Evolutionary conservation across 1,140 invertebrate species (phyloP), one percentile per base, ranked within the genome.

Genomic region (Uloborus diversus): DNA sequence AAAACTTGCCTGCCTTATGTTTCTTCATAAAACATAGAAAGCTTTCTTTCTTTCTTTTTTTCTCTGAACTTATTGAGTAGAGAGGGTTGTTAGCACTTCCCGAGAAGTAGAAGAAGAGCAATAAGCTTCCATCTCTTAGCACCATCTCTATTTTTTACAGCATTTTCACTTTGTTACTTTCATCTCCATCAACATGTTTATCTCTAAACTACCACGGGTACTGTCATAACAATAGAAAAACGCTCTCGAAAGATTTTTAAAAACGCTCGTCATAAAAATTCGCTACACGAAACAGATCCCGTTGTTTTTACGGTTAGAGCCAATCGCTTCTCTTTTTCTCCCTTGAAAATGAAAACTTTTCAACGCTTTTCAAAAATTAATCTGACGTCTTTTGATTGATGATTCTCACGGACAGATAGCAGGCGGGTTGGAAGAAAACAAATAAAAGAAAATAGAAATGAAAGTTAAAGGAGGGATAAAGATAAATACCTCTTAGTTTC

Each of bases 401-500:
- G 70, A 62, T 64, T 32, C 25, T 11, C n/a, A 17, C 25, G n/a
- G 35, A 64, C 33, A 59, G 51, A 71, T 59, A 30, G 53, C 27
- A 35, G 20, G 42, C 9, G 25, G 30, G 56, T 33, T 13, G 35
- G 35, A 28, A n/a, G 9, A 33, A 27, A 53, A 37, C 4, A 42
- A n/a, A 25, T 20, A 56, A 62, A n/a, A 62, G 57, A 42, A 49
- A 49, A 30, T 20, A 51, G 17, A 53, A 53, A 53, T 53, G 49
- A 53, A 20, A n/a, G 49, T n/a, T 17, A 53, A 53, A n/a, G 49
- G 49, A 53, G 1, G 70, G 30, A 75, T 75, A 75, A 75, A 75
- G 56, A 75, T 75, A 75, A 75, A 64, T 75, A 64, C 70, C 70
- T 75, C 59, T 75, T 75, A 75, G 70, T 75, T 75, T 64, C 57